Evolutionary conservation across 2,113 vertebrate genomes (phyloP).

Genomic region (Osmerus eperlanus): DNA sequence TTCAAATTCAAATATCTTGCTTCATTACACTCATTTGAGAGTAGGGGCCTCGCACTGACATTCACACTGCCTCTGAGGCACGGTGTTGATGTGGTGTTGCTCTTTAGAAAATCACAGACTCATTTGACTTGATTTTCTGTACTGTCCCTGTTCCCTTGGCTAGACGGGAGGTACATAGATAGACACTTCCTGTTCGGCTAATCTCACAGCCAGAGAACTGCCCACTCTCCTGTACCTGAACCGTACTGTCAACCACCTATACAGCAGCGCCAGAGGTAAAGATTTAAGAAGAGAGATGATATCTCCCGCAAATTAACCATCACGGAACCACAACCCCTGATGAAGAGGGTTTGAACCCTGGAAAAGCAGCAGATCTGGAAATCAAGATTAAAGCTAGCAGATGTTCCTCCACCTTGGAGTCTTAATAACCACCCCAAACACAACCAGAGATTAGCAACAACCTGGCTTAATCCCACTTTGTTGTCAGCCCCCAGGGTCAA

Average conservation of each 20-base stretch:
- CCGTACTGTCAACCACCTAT: too few species aligned
- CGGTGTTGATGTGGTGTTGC: not conserved
- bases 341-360: conserved; percentile 23
- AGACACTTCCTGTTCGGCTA: conserved; percentile 44
- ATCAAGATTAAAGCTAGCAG: conserved; percentile 67
- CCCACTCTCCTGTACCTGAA: conserved; percentile 9
- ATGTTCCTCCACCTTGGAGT: conserved; percentile 71
- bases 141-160: not conserved
- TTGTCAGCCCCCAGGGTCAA: conserved; percentile 56
- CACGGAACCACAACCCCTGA: conserved; percentile 32
- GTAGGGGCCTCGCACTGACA: not conserved
- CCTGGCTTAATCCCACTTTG: conserved; percentile 66
- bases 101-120: conserved; percentile 42
- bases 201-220: conserved; percentile 47
- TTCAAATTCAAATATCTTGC: not conserved
- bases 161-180: not conserved
- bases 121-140: not conserved
- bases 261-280: conserved; percentile 10
- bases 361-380: conserved; percentile 54
- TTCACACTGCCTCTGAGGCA: conserved; percentile 17
- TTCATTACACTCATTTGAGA: conserved; percentile 13
- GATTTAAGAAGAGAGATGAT: not conserved
- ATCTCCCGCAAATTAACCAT: conserved; percentile 33
- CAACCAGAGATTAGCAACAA: conserved; percentile 67
- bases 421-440: conserved; percentile 55